Evolutionary conservation across 2,113 vertebrate genomes (phyloP).

Genomic region (Myodes glareolus): DNA sequence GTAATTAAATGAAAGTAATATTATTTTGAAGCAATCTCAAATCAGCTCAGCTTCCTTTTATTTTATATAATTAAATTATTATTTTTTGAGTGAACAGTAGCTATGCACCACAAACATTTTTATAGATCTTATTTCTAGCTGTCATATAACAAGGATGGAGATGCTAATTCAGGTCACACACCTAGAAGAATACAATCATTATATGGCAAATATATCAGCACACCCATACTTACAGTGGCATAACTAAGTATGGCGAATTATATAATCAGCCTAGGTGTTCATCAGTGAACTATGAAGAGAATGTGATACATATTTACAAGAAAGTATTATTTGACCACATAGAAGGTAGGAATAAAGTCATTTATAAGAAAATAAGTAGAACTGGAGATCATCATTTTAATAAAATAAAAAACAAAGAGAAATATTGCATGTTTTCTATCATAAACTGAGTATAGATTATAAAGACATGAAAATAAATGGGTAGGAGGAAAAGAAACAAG

Average conservation of each 20-base stretch:
- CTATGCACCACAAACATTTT: not conserved
- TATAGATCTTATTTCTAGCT: not conserved
- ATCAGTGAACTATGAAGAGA: not conserved
- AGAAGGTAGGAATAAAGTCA: not conserved
- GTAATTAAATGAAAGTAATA: constrained; percentile 4
- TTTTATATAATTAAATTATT: not conserved
- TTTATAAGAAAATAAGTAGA: not conserved
- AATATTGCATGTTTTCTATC: not conserved
- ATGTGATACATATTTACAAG: not conserved
- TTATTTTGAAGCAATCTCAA: not conserved
- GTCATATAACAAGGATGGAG: not conserved
- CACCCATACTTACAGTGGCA: not conserved
- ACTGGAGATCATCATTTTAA: not conserved
- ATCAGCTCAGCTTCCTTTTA: not conserved
- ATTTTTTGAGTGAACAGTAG: not conserved
- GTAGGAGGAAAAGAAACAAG: not conserved
- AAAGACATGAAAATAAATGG: not conserved
- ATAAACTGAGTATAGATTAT: not conserved
- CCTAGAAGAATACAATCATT: not conserved
- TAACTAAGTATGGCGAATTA: not conserved
- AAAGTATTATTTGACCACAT: not conserved
- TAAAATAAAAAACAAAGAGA: not conserved
- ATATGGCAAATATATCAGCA: not conserved
- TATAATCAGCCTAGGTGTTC: not conserved
- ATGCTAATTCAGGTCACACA: not conserved